A percentile compares a stretch with the other conserved stretches of the same genome.
Evolutionary conservation across 2,888 invertebrate genomes (phyloP).

Genomic region (Odontocolon sp.): DNA sequence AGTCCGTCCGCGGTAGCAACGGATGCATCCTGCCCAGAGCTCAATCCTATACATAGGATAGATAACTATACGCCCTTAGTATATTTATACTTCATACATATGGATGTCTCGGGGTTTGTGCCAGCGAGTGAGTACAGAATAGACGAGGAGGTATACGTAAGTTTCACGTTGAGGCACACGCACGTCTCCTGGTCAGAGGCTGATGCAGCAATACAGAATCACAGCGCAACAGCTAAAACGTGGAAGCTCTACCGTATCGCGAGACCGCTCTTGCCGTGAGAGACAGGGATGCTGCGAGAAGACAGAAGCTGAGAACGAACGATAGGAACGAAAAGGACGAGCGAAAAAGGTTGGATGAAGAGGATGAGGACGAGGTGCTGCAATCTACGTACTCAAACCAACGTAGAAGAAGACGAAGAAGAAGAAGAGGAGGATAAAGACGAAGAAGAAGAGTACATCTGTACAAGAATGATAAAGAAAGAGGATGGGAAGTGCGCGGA

Average conservation of each 20-base stretch:
- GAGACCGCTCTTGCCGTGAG: constrained; percentile 38
- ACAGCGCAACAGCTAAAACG: constrained; percentile 18
- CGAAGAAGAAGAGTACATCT: constrained; percentile 24
- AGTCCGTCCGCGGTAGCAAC: background rate
- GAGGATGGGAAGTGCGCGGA: constrained; percentile 63
- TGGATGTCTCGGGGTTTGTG: background rate
- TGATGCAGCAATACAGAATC: constrained; percentile 5
- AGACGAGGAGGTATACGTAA: background rate
- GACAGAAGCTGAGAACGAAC: background rate
- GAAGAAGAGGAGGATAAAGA: constrained; percentile 14
- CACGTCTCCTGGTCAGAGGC: constrained; percentile 3
- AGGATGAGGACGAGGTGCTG: constrained; percentile 69
- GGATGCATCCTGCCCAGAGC: background rate
- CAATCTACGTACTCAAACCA: constrained; percentile 72
- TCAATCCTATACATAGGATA: background rate
- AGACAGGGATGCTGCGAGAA: constrained; percentile 24
- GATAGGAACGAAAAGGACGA: constrained; percentile 35
- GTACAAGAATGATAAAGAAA: constrained; percentile 22
- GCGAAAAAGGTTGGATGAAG: constrained; percentile 58
- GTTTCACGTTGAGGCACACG: constrained; percentile 1
- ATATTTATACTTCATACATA: constrained; percentile 20
- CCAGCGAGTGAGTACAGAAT: background rate
- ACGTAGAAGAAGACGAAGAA: constrained; percentile 21
- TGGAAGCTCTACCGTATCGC: constrained; percentile 36
- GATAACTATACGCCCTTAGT: background rate